Evolutionary conservation across 1,140 invertebrate genomes (phyloP).

Genomic region (Drosophila quadrilineata): DNA sequence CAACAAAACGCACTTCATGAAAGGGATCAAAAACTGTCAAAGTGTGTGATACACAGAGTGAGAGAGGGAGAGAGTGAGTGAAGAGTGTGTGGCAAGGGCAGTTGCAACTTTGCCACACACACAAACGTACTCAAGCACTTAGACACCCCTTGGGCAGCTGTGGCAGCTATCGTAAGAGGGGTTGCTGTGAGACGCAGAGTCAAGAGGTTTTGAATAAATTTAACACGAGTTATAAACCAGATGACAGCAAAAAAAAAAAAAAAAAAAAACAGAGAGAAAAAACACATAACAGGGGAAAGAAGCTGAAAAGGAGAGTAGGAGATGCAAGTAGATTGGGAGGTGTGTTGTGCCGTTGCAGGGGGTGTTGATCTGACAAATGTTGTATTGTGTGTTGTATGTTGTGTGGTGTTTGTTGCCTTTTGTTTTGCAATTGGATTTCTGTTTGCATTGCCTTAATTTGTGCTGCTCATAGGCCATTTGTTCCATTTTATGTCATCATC

Average conservation of each 20-base stretch:
- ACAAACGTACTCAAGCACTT: conserved; percentile 54
- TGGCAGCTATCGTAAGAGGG: conserved; percentile 34
- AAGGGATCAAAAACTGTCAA: conserved; percentile 50
- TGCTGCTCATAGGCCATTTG: conserved; percentile 74
- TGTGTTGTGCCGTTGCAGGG: neutral
- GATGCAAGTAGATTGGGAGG: neutral
- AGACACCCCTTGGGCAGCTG: conserved; percentile 63
- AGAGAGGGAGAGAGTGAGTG: neutral
- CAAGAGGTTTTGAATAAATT: conserved; percentile 78
- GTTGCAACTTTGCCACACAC: neutral
- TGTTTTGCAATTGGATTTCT: conserved; percentile 69
- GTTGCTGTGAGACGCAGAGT: conserved; percentile 48
- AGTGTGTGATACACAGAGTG: neutral
- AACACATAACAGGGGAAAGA: neutral
- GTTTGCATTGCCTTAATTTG: conserved; percentile 78
- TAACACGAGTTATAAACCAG: conserved; percentile 70
- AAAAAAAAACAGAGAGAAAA: no score
- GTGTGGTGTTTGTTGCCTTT: no score
- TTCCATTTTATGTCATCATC: conserved; percentile 79
- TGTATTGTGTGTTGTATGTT: conserved; percentile 33
- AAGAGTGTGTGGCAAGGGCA: no score
- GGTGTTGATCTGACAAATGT: conserved; percentile 59
- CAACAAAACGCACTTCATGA: conserved; percentile 47
- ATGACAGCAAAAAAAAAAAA: no score
- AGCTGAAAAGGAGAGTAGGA: neutral